Evolutionary conservation across 2,888 invertebrate genomes (phyloP), one percentile per base, ranked within the genome.

Genomic region (Caenorhabditis wallacei): DNA sequence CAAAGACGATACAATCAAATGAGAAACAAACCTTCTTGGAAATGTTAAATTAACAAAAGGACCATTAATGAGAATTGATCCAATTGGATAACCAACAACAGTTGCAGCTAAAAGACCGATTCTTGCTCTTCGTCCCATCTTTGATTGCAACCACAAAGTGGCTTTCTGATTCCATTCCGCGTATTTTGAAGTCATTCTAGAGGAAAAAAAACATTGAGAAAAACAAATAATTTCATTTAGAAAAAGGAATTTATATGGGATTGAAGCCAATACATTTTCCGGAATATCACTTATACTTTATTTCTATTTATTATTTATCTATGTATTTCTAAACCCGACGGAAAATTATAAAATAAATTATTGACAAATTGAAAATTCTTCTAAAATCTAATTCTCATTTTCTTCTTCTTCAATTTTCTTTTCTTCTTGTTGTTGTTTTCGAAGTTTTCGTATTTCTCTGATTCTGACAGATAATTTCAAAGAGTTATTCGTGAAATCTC

Each of bases 41-140:
- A 90, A 90, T 0, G 87, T 84, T 22, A 85, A 71, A 56, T 85
- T 88, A n/a, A 89, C 84, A 18, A 91, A 79, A 0, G 91, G 90
- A 1, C 91, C 91, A 66, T 90, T 88, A 13, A 85, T 43, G 7
- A 89, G 66, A 40, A 90, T 72, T 4, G 84, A 82, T n/a, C 84
- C 85, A 24, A 89, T 59, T 11, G 91, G 91, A 75, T 89, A 90
- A 1, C 71, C 75, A 56, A 87, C 84, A n/a, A 90, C 80, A 11
- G 89, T 90, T 22, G 86, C 89, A 0, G 84, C 87, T n/a, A 90
- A 75, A n/a, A 89, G 66, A 5, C 88, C 88, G 37, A 90, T 86
- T 37, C 88, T 78, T 16, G 86, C 75, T 18, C 86, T 63, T 51
- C 88, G 71, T 1, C 90, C 90, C 83, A 87, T 83, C 57, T 70